A percentile compares a stretch with the other conserved stretches of the same genome.
Evolutionary conservation across 2,797 vertebrate species (phyloP).

Genomic region (Ficedula albicollis): DNA sequence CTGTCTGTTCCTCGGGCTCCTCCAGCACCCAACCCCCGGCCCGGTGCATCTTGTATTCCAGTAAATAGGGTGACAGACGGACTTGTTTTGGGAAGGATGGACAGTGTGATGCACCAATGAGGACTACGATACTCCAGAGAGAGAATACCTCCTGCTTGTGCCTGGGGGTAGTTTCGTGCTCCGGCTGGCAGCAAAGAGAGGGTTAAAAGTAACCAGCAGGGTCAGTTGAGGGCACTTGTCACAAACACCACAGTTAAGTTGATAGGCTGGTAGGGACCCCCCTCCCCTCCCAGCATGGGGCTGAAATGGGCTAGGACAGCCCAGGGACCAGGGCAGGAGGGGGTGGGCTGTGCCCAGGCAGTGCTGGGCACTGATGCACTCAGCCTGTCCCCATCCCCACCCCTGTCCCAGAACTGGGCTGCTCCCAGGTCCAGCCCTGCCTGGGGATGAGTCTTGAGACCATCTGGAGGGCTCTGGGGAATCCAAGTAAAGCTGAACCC

Average conservation of each 20-base stretch:
- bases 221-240: slow-evolving; percentile 71
- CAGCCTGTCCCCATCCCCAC: not conserved
- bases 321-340: not conserved
- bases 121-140: slow-evolving; percentile 67
- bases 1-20: not conserved
- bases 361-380: not conserved
- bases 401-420: not conserved
- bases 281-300: not conserved
- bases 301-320: slow-evolving; percentile 31
- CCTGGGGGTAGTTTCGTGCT: slow-evolving; percentile 92
- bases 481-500: not conserved
- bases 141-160: slow-evolving; percentile 96
- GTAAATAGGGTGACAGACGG: slow-evolving; percentile 56
- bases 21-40: not conserved
- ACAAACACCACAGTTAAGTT: slow-evolving; percentile 40
- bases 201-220: slow-evolving; percentile 77
- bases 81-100: slow-evolving; percentile 56
- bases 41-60: slow-evolving; percentile 65
- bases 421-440: not conserved
- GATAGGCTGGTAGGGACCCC: not conserved
- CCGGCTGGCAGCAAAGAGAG: slow-evolving; percentile 86
- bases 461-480: not conserved
- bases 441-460: not conserved
- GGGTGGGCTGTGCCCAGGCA: not conserved
- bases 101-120: slow-evolving; percentile 62